phyloP scores from a whole-genome alignment of 2,888 invertebrate species.

The Tetropium fuscum region DNA sequence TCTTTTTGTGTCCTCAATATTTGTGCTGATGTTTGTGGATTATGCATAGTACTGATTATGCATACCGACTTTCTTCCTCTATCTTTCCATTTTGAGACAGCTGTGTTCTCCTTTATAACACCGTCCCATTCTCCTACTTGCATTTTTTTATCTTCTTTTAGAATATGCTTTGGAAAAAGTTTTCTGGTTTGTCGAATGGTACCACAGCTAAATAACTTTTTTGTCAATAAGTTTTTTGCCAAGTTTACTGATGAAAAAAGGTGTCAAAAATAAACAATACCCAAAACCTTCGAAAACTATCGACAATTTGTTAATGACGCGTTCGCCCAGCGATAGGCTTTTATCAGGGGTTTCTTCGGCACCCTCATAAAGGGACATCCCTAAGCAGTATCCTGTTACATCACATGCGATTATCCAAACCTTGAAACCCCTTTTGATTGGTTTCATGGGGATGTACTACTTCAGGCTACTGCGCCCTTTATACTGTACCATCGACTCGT shows the following conservation, averaged over 20 bases:
- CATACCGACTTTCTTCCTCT: not conserved
- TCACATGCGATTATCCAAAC: not conserved
- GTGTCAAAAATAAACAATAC: constrained; percentile 52
- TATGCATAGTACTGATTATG: not conserved
- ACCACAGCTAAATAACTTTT: constrained; percentile 51
- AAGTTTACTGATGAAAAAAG: constrained; percentile 50
- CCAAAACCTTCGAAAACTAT: constrained; percentile 42
- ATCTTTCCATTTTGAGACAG: not conserved
- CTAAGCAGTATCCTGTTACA: not conserved
- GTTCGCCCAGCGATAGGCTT: constrained; percentile 40
- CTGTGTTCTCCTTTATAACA: not conserved
- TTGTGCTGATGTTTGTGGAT: not conserved
- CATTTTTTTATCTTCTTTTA: constrained; percentile 34
- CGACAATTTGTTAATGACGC: constrained; percentile 45
- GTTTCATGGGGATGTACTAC: constrained; percentile 28
- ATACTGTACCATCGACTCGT: constrained; percentile 34
- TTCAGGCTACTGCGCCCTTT: constrained; percentile 34
- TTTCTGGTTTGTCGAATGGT: constrained; percentile 40
- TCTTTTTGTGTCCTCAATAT: not conserved
- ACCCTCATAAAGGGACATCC: not conserved
- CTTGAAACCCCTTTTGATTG: not conserved
- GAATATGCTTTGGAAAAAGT: constrained; percentile 6
- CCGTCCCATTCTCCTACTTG: not conserved
- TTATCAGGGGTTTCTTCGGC: constrained; percentile 17
- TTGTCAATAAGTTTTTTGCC: constrained; percentile 41